Evolutionary conservation across 2,888 invertebrate species (phyloP), one percentile per base, ranked within the genome.

Genomic region (Craniophora ligustri): DNA sequence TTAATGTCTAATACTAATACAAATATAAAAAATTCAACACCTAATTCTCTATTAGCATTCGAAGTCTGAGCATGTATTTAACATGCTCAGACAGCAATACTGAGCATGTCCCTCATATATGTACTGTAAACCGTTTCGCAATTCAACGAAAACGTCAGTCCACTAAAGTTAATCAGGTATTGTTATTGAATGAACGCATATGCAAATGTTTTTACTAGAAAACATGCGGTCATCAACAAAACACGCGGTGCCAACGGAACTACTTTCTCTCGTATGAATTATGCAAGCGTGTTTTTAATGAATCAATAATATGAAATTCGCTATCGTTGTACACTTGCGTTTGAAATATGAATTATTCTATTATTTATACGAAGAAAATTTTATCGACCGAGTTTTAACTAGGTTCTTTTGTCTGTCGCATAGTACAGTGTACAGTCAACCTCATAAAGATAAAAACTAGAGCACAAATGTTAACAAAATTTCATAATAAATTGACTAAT

Each of bases 251-350:
- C 56, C 15, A 55, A 59, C 57, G 61, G 59, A 65, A 72, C 55
- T 45, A 64, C 76, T 72, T 72, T 75, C 75, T 56, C 65, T 60
- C 18, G 28, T 44, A 65, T 73, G 65, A 75, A 74, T 73, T 70
- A 70, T 66, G 61, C 58, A 70, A 67, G 55, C 49, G 31, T 18
- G 64, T 53, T 54, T 58, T 67, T 39, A 67, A 61, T 73, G 55
- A 54, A 75, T 72, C 66, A 55, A 72, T 71, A 54, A 62, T 67
- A 59, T 59, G 35, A 60, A 66, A 56, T 60, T 70, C 51, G 51
- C 53, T 62, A 46, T 67, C 51, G 45, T 44, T 57, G 39, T 44
- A 38, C 39, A 42, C 39, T 47, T 35, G 28, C 41, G 46, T 28
- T 31, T 39, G 14, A 18, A 34, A n/a, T 44, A 30, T 18, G n/a